Conservation (phyloP, 2,113 vertebrate species). For the Notechis scutatus region DNA sequence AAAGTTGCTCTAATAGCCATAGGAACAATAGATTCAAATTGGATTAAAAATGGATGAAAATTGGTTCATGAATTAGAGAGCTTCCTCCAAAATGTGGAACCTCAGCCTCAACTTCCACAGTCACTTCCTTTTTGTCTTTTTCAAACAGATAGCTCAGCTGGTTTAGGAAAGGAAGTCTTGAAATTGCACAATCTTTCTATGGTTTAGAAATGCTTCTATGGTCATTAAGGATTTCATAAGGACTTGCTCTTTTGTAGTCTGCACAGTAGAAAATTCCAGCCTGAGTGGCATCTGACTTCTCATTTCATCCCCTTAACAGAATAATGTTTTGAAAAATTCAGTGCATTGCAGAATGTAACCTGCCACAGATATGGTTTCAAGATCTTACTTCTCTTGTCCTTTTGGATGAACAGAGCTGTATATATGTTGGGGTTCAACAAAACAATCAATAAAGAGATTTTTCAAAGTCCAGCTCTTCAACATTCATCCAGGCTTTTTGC, state of each 20-base stretch:
- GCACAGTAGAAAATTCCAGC: background rate
- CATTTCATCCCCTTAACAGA: background rate
- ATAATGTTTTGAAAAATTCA: background rate
- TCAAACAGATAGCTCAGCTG: background rate
- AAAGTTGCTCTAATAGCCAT: background rate
- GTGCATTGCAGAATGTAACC: background rate
- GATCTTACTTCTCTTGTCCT: background rate
- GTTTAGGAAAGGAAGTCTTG: background rate
- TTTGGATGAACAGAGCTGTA: background rate
- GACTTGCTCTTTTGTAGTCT: background rate
- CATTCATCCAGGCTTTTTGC: background rate
- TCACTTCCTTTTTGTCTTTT: background rate
- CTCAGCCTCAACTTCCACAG: background rate
- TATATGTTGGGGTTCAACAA: background rate
- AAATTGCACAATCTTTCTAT: background rate
- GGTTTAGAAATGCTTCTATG: background rate
- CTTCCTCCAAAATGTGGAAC: background rate
- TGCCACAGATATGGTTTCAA: background rate
- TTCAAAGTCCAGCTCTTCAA: background rate
- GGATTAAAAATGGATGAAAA: background rate
- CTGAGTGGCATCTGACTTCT: background rate
- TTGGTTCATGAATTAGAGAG: background rate
- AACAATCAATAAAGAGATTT: background rate
- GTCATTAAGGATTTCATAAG: background rate
- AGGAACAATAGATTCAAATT: background rate